Evolutionary conservation across 2,797 vertebrate species (phyloP).

Genomic region (Pygocentrus nattereri): DNA sequence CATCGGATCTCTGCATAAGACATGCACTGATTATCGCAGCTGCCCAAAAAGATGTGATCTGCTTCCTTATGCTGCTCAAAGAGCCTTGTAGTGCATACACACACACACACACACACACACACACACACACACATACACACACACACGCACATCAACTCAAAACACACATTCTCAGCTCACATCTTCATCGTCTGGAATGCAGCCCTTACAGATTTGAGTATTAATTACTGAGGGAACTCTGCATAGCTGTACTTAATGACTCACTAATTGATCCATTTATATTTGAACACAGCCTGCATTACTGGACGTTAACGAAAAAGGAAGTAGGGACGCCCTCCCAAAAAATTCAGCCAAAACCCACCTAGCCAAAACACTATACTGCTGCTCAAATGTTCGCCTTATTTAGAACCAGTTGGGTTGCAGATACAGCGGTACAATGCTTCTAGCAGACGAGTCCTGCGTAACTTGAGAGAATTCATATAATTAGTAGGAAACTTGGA

Average conservation of each 20-base stretch:
- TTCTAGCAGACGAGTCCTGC: too few relatives aligned
- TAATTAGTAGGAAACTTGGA: too few relatives aligned
- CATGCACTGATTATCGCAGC: constrained; percentile 56
- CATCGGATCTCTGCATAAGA: constrained; percentile 47
- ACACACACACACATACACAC: constrained; percentile 29
- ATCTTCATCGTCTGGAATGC: constrained; percentile 11
- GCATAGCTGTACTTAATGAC: constrained; percentile 80
- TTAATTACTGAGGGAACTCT: constrained; percentile 77
- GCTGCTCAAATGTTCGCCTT: background rate
- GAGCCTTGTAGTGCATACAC: background rate
- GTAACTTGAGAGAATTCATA: too few relatives aligned
- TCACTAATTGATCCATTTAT: constrained; percentile 79
- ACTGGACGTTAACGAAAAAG: constrained; percentile 21
- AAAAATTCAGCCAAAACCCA: background rate
- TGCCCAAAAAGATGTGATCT: constrained; percentile 45
- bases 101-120: constrained; percentile 21
- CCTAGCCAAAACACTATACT: constrained; percentile 27
- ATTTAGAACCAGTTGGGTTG: background rate
- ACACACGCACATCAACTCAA: constrained; percentile 19
- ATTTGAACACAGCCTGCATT: constrained; percentile 22
- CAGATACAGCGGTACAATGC: background rate
- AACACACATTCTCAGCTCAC: background rate
- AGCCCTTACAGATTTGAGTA: constrained; percentile 62
- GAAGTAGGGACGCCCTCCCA: background rate
- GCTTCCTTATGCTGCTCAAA: constrained; percentile 39